These are phyloP conservation scores for Ciconia boyciana DNA, from an alignment of 2,113 vertebrate species.

Conservation along the genomic window DNA sequence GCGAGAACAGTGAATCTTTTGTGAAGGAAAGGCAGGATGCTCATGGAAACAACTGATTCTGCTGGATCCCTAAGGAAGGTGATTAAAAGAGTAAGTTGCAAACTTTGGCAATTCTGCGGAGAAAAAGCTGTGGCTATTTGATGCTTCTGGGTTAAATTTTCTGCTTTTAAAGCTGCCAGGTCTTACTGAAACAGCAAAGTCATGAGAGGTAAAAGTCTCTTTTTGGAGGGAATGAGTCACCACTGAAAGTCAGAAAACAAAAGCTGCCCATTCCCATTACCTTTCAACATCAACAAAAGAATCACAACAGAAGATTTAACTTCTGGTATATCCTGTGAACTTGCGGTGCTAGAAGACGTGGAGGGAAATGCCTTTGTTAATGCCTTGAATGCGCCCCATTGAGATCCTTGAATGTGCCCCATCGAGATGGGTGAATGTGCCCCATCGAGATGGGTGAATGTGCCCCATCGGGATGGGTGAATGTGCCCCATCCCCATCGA, in stretches of 20 bases:
- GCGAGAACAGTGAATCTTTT: background rate
- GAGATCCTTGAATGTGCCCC: background rate
- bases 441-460: background rate
- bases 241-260: background rate
- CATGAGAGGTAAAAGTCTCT: background rate
- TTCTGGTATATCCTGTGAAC: background rate
- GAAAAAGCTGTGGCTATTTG: background rate
- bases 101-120: background rate
- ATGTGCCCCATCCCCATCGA: background rate
- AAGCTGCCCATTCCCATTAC: background rate
- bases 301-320: background rate
- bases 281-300: background rate
- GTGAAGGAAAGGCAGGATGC: background rate
- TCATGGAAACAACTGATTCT: background rate
- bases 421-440: background rate
- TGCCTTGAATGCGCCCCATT: background rate
- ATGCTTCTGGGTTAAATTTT: background rate
- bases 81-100: background rate
- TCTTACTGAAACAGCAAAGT: background rate
- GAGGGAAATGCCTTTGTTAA: background rate
- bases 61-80: background rate
- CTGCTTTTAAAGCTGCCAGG: background rate
- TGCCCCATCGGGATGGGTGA: background rate
- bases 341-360: fast-evolving
- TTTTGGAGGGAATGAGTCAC: background rate